Evolutionary conservation across 2,888 invertebrate species (phyloP).

Genomic region (Sarcophaga variegata): DNA sequence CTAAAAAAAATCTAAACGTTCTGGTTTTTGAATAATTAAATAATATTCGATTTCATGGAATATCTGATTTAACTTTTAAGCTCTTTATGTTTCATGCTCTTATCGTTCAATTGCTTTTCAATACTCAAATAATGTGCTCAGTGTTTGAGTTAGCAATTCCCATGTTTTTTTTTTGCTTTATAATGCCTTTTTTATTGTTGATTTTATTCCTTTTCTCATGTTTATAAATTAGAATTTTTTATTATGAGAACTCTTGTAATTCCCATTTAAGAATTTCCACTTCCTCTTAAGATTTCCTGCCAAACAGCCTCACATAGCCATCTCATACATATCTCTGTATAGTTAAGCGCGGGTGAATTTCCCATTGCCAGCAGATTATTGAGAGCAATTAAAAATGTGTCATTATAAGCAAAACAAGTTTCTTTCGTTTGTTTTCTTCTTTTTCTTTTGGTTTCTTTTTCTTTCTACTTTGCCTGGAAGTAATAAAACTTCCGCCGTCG

Average conservation of each 20-base stretch:
- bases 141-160: too few relatives aligned
- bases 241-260: not conserved
- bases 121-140: too few relatives aligned
- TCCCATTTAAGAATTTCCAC: slow-evolving; percentile 14
- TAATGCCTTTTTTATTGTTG: not conserved
- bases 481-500: slow-evolving; percentile 60
- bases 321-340: not conserved
- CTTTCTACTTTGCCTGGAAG: slow-evolving; percentile 30
- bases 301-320: not conserved
- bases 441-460: too few relatives aligned
- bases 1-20: too few relatives aligned
- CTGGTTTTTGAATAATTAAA: too few relatives aligned
- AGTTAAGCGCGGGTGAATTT: slow-evolving; percentile 45
- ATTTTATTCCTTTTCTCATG: not conserved
- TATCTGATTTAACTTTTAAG: too few relatives aligned
- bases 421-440: not conserved
- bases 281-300: slow-evolving; percentile 34
- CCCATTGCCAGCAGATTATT: not conserved
- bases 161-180: too few relatives aligned
- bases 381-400: slow-evolving; percentile 54
- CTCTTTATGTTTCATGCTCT: too few relatives aligned
- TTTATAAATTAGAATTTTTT: not conserved
- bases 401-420: slow-evolving; percentile 48
- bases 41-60: too few relatives aligned
- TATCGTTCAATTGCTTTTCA: too few relatives aligned